Base-by-base conservation (phyloP, 2,888 invertebrate genomes). In the Calameuta pallipes region DNA sequence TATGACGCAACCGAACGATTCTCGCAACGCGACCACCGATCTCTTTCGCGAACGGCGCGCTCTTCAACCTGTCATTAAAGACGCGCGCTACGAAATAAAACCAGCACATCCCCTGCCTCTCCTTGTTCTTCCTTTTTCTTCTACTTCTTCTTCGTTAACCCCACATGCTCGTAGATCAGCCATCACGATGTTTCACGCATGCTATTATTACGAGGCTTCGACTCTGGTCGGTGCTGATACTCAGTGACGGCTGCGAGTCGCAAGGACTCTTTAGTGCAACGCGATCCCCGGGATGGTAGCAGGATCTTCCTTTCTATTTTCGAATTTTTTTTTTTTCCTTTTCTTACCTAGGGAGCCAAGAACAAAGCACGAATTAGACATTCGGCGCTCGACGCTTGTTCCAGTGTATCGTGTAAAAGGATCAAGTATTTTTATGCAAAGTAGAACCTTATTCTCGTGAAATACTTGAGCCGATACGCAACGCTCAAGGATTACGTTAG, bases 31-130 rank as follows among this genome's bases (percentile, higher is more conserved):
- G 71, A 23, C 23, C 56, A 56, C 56, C 71, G 71, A 71, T 33
- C 71, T 33, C 71, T 13, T 34, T 71, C 71, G 31, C 71, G 71
- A 71, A 15, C 9, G 13, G 71, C 71, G 71, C 71, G 71, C 71
- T 71, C 31, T 75, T 78, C 75, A 78, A 78, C 78, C 78, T 75
- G 78, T 78, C 78, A 78, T 78, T 78, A 78, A 35, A 78, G 70
- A 69, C 71, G 13, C 76, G 11, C 30, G 36, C 33, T 33, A 12
- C 11, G 15, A 71, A 71, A 71, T 71, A 71, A 71, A 34, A 71
- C 2, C 31, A 71, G 71, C 2, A 34, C 71, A 71, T 34, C 71
- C 71, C 71, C 33, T 34, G 71, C 2, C 31, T 71, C 56, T 23
- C 23, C 56, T 23, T 23, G 23, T 56, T 36, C 36, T 36, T 36